Percentiles rank a stretch among this genome's conserved stretches.
phyloP scores from a whole-genome alignment of 37 sponge, comb jelly and placozoan genomes.

The Theonella swinhoei region DNA sequence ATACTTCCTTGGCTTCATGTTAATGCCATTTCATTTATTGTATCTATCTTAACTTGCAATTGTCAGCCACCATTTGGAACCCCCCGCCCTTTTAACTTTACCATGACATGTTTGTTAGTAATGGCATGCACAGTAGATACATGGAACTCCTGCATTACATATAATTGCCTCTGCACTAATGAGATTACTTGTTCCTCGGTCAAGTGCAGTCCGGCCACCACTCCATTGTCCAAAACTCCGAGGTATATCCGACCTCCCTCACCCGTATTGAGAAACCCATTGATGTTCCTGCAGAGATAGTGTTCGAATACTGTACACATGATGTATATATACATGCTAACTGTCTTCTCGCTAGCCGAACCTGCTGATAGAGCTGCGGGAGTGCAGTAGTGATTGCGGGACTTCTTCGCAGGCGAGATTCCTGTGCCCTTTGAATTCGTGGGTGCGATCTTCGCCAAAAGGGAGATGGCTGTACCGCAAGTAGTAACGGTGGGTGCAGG shows the following conservation, averaged over 20 bases:
- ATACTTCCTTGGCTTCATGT: too few relatives aligned
- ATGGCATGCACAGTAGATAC: too few relatives aligned
- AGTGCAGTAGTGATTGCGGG: constrained; percentile 11
- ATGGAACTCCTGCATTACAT: too few relatives aligned
- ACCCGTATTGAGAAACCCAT: constrained; percentile 81
- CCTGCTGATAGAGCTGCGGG: constrained; percentile 56
- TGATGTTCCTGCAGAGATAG: constrained; percentile 55
- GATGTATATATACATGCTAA: background rate
- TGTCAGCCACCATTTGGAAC: too few relatives aligned
- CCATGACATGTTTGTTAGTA: too few relatives aligned
- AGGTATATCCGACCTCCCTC: constrained; percentile 64
- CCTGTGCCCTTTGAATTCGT: constrained; percentile 76
- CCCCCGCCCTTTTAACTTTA: too few relatives aligned
- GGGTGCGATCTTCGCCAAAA: constrained; percentile 44
- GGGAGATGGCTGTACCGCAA: constrained; percentile 8
- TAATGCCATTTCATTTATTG: too few relatives aligned
- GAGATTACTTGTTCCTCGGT: constrained; percentile 31
- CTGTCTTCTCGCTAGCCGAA: background rate
- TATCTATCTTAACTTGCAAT: too few relatives aligned
- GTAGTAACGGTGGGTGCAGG: constrained; percentile 18
- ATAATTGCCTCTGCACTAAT: too few relatives aligned
- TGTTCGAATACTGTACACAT: too few relatives aligned
- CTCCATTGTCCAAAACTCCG: constrained; percentile 65
- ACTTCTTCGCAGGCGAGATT: constrained; percentile 54
- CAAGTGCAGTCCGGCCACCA: constrained; percentile 45